phyloP scores from a whole-genome alignment of 1,140 invertebrate genomes.

The Bombus waltoni region DNA sequence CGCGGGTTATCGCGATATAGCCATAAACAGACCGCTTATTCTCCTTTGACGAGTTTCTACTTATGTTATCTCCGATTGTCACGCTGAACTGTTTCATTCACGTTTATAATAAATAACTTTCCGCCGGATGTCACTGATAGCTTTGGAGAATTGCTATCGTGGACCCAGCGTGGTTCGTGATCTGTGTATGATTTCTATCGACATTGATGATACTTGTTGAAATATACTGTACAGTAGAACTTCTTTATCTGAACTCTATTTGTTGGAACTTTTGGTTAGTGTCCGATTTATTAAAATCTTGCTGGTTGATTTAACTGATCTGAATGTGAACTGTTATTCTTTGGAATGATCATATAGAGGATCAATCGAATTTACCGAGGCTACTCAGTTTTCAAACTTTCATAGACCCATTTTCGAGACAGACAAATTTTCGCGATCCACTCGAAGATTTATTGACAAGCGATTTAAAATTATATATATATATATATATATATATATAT shows the following conservation, averaged over 20 bases:
- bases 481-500: no score
- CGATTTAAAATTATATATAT: no score
- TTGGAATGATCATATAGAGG: background rate
- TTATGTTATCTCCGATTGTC: slow-evolving; percentile 44
- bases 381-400: no score
- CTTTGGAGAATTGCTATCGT: background rate
- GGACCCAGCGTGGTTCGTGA: background rate
- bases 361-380: no score
- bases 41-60: slow-evolving; percentile 3
- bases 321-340: background rate
- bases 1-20: slow-evolving; percentile 41
- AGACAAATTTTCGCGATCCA: no score
- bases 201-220: background rate
- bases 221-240: background rate
- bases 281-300: background rate
- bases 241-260: no score
- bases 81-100: slow-evolving; percentile 57
- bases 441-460: no score
- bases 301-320: background rate
- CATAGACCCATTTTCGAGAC: no score
- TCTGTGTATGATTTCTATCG: background rate
- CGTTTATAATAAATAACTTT: slow-evolving; percentile 50
- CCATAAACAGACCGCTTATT: slow-evolving; percentile 41
- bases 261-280: no score
- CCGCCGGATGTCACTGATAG: slow-evolving; percentile 13